Evolutionary conservation across 2,888 invertebrate genomes (phyloP).

Genomic region (Stramonita haemastoma): DNA sequence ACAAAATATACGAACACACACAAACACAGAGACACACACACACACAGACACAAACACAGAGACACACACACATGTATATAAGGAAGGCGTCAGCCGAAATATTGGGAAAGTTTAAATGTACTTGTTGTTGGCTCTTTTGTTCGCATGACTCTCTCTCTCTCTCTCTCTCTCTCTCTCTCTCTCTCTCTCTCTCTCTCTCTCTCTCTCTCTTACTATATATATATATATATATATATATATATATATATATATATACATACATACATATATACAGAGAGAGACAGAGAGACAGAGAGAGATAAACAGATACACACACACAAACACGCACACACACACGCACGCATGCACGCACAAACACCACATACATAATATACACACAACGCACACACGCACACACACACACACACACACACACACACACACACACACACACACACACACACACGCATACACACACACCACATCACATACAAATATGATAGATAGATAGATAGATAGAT

Average conservation of each 20-base stretch:
- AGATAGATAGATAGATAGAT: neutral
- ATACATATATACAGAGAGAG: slow-evolving; percentile 6
- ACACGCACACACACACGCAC: neutral
- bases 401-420: slow-evolving; percentile 1
- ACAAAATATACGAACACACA: neutral
- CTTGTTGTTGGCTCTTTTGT: too few species aligned
- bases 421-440: slow-evolving; percentile 19
- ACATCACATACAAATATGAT: too few species aligned
- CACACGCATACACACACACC: too few species aligned
- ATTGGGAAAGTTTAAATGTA: too few species aligned
- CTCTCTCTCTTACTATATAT: too few species aligned
- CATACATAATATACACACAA: neutral
- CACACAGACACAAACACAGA: too few species aligned
- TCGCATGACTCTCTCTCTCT: too few species aligned
- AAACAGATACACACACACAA: neutral
- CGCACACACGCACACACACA: neutral
- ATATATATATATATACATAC: neutral
- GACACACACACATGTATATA: too few species aligned
- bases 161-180: too few species aligned
- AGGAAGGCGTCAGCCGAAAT: too few species aligned
- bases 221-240: neutral
- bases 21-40: too few species aligned
- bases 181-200: too few species aligned
- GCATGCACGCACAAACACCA: neutral
- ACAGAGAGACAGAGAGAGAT: neutral